phyloP scores from a whole-genome alignment of 2,797 vertebrate species.

The Ammospiza maritima region DNA sequence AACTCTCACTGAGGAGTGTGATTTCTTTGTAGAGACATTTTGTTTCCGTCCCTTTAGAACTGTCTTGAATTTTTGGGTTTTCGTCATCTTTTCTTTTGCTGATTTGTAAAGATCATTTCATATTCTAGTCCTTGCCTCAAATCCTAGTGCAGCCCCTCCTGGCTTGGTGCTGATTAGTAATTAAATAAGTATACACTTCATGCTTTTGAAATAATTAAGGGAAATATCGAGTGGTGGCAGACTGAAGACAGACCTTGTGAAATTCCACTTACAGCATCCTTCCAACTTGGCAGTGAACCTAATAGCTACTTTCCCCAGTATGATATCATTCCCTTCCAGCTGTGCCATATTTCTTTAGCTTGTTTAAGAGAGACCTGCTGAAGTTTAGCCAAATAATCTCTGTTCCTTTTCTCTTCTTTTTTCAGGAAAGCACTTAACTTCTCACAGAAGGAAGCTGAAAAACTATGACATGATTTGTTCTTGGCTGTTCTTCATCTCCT shows the following conservation, averaged over 20 bases:
- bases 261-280: conserved; percentile 58
- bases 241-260: conserved; percentile 52
- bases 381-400: conserved; percentile 27
- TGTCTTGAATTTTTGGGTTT: not conserved
- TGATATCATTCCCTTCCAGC: conserved; percentile 43
- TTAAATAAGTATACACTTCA: conserved; percentile 72
- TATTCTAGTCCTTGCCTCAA: conserved; percentile 39
- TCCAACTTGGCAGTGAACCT: conserved; percentile 40
- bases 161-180: conserved; percentile 68
- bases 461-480: conserved; percentile 25
- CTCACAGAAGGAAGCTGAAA: conserved; percentile 19
- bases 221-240: conserved; percentile 55
- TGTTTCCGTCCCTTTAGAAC: not conserved
- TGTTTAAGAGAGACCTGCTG: conserved; percentile 46
- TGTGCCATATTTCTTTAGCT: conserved; percentile 28
- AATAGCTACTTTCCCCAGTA: conserved; percentile 49
- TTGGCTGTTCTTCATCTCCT: not conserved
- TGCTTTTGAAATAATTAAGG: conserved; percentile 67
- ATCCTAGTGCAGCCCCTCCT: conserved; percentile 23
- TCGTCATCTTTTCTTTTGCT: not conserved
- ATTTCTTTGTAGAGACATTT: not conserved
- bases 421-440: conserved; percentile 24
- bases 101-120: conserved; percentile 10
- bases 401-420: not conserved
- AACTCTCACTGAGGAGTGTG: not conserved